Evolutionary conservation across 2,888 invertebrate genomes (phyloP).

Genomic region (Allophyes oxyacanthae): DNA sequence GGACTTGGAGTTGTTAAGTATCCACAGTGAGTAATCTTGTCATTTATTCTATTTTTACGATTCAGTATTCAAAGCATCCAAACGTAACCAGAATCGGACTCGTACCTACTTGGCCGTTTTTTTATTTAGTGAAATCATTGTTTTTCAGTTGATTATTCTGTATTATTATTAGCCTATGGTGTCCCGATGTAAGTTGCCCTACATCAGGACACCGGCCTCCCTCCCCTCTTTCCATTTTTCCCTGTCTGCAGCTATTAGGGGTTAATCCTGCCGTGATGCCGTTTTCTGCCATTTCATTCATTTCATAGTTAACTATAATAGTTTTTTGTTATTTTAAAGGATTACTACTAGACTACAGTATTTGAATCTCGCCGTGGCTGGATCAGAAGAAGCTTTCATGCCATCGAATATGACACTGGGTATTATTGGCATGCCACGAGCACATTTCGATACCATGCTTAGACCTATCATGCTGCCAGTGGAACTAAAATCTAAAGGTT

Average conservation of each 20-base stretch:
- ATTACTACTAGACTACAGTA: slow-evolving; percentile 81
- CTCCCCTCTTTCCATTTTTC: too few relatives aligned
- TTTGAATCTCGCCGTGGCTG: slow-evolving; percentile 86
- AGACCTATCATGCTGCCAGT: slow-evolving; percentile 66
- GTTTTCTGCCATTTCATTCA: not conserved
- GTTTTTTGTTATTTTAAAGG: slow-evolving; percentile 48
- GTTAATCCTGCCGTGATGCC: too few relatives aligned
- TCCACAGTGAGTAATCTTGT: slow-evolving; percentile 65
- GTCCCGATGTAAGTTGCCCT: too few relatives aligned
- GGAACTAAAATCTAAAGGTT: slow-evolving; percentile 70
- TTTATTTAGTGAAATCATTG: too few relatives aligned
- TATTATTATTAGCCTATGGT: too few relatives aligned
- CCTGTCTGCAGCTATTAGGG: too few relatives aligned
- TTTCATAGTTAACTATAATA: not conserved
- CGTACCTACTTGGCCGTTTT: too few relatives aligned
- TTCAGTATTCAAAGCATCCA: too few relatives aligned
- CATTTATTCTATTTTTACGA: too few relatives aligned
- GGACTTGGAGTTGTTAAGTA: slow-evolving; percentile 85
- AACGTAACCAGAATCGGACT: too few relatives aligned
- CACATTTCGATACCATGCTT: slow-evolving; percentile 89
- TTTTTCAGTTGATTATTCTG: too few relatives aligned
- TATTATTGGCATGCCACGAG: slow-evolving; percentile 89
- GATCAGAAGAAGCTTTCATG: slow-evolving; percentile 86
- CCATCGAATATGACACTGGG: slow-evolving; percentile 86
- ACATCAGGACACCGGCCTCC: too few relatives aligned